Percentiles rank a stretch among this genome's conserved stretches.
Conservation (phyloP, 2,888 invertebrate species). For the Ferdinandea cuprea region DNA sequence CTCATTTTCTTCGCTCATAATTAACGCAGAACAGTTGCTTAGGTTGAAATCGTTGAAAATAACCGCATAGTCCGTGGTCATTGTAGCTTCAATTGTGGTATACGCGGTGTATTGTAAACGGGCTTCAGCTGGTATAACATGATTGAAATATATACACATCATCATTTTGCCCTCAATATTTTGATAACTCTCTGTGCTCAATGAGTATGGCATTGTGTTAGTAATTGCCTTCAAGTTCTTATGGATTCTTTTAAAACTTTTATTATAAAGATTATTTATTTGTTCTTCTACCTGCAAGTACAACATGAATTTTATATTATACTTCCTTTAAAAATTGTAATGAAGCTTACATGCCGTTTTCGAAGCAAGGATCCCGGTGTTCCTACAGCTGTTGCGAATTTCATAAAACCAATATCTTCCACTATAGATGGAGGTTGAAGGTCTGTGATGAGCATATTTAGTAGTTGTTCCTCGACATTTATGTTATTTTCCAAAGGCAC, state of each 20-base stretch:
- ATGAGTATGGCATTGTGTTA: constrained; percentile 73
- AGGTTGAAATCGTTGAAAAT: constrained; percentile 63
- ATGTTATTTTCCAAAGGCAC: constrained; percentile 11
- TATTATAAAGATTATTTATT: constrained; percentile 53
- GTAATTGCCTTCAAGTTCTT: constrained; percentile 61
- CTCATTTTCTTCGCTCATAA: constrained; percentile 58
- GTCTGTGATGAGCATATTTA: constrained; percentile 77
- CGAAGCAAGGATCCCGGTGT: constrained; percentile 23
- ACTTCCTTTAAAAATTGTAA: not conserved
- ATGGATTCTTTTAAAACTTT: constrained; percentile 59
- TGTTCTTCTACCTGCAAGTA: constrained; percentile 60
- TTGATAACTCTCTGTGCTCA: constrained; percentile 74
- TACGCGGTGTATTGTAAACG: constrained; percentile 60
- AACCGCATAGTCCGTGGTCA: constrained; percentile 6
- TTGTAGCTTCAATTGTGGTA: constrained; percentile 46
- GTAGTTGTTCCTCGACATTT: constrained; percentile 59
- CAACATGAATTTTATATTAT: not conserved
- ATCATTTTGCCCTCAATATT: constrained; percentile 72
- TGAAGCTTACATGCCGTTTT: constrained; percentile 60
- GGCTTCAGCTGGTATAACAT: constrained; percentile 57
- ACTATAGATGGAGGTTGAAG: constrained; percentile 75
- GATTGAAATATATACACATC: constrained; percentile 76
- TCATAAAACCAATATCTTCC: constrained; percentile 75
- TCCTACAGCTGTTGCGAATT: constrained; percentile 59
- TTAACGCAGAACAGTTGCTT: constrained; percentile 62